Percentiles rank a stretch among this genome's conserved stretches.
phyloP scores from a whole-genome alignment of 2,113 vertebrate genomes.

The Cochlearius cochlearius region DNA sequence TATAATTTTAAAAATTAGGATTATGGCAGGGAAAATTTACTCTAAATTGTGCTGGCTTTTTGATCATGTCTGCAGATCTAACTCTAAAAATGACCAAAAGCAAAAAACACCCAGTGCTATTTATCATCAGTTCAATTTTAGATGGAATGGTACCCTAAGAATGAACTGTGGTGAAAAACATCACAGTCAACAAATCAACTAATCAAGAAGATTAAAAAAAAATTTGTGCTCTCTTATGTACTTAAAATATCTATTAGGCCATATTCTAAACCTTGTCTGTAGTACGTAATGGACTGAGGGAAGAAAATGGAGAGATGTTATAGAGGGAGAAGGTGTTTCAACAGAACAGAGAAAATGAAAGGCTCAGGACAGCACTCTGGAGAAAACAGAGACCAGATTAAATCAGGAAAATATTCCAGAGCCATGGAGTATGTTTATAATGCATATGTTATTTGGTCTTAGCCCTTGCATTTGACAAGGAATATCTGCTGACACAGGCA shows the following conservation, averaged over 20 bases:
- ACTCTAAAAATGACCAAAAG: neutral
- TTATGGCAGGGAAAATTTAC: neutral
- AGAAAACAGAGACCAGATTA: neutral
- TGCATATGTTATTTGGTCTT: neutral
- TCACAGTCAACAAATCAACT: neutral
- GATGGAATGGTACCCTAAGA: neutral
- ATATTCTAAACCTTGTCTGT: neutral
- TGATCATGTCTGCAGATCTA: neutral
- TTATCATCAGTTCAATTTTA: neutral
- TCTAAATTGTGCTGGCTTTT: neutral
- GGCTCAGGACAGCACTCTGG: neutral
- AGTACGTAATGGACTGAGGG: neutral
- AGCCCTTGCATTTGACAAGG: neutral
- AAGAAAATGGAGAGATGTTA: neutral
- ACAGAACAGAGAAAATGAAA: neutral
- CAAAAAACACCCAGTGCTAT: neutral
- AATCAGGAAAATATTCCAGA: neutral
- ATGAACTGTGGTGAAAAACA: neutral
- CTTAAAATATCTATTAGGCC: neutral
- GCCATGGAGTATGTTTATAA: neutral
- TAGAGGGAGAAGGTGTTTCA: neutral
- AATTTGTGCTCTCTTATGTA: neutral
- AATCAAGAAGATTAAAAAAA: neutral
- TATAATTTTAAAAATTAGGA: neutral
- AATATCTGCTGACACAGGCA: neutral